These are phyloP conservation scores for Gobionotothen gibberifrons DNA, from an alignment of 2,797 vertebrate species.

Conservation along the genomic window DNA sequence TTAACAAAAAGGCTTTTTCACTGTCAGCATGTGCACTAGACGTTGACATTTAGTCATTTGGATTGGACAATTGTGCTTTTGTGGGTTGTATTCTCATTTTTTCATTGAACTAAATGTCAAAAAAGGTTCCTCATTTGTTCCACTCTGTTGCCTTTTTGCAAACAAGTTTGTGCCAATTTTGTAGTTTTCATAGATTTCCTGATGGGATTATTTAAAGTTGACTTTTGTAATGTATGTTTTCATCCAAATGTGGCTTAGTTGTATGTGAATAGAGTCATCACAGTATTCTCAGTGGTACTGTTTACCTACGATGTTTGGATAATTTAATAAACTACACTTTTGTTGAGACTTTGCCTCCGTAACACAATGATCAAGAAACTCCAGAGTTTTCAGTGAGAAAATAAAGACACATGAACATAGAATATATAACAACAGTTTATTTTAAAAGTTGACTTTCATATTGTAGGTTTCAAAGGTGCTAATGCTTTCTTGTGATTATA, in stretches of 20 bases:
- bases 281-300: slow-evolving; percentile 70
- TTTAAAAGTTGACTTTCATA: slow-evolving; percentile 85
- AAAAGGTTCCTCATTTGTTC: slow-evolving; percentile 71
- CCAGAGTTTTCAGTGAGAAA: slow-evolving; percentile 9
- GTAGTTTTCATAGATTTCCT: slow-evolving; percentile 71
- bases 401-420: slow-evolving; percentile 53
- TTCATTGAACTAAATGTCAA: slow-evolving; percentile 77
- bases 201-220: slow-evolving; percentile 69
- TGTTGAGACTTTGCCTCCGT: slow-evolving; percentile 66
- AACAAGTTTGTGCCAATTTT: slow-evolving; percentile 75
- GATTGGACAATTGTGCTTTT: slow-evolving; percentile 78
- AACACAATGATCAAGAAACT: slow-evolving; percentile 8
- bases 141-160: slow-evolving; percentile 74
- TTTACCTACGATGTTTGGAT: slow-evolving; percentile 80
- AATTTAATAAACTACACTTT: slow-evolving; percentile 84
- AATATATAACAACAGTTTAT: slow-evolving; percentile 83
- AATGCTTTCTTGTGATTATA: slow-evolving; percentile 79
- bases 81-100: slow-evolving; percentile 65
- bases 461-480: slow-evolving; percentile 79
- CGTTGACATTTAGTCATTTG: slow-evolving; percentile 78
- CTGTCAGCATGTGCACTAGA: slow-evolving; percentile 82
- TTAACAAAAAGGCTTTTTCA: slow-evolving; percentile 65
- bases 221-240: slow-evolving; percentile 79
- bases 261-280: slow-evolving; percentile 68
- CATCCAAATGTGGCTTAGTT: slow-evolving; percentile 72